Conservation (phyloP, 2,797 vertebrate species). For the Periparus ater region DNA sequence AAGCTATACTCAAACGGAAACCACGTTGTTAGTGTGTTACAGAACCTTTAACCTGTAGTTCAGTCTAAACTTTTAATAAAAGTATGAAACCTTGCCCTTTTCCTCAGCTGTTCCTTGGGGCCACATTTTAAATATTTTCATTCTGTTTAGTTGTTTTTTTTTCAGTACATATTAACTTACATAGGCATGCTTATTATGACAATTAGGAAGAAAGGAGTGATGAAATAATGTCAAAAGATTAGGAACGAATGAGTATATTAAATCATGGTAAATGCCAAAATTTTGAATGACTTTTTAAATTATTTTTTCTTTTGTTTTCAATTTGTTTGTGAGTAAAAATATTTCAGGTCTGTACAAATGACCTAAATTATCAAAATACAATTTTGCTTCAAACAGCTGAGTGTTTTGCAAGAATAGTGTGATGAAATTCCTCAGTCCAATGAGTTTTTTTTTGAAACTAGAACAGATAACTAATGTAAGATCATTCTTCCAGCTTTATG, state of each 20-base stretch:
- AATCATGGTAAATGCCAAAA: not conserved
- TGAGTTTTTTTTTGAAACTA: not conserved
- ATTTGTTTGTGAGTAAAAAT: constrained; percentile 66
- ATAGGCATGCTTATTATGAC: not conserved
- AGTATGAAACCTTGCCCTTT: constrained; percentile 12
- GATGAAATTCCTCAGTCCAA: not conserved
- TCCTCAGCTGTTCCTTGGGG: constrained; percentile 9
- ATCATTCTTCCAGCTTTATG: not conserved
- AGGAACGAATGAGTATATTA: not conserved
- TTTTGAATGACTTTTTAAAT: not conserved
- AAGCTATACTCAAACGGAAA: constrained; percentile 55
- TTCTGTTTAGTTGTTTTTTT: not conserved
- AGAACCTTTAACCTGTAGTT: constrained; percentile 55
- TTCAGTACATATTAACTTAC: constrained; percentile 14
- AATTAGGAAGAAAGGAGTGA: not conserved
- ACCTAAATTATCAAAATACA: constrained; percentile 72
- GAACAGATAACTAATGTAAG: constrained; percentile 44
- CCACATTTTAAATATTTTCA: constrained; percentile 26
- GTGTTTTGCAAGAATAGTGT: constrained; percentile 60
- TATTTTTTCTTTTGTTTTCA: not conserved
- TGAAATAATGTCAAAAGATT: not conserved
- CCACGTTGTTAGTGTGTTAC: constrained; percentile 18
- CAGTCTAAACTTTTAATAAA: constrained; percentile 29
- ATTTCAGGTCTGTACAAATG: constrained; percentile 66
- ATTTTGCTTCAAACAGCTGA: constrained; percentile 68